phyloP scores from a whole-genome alignment of 1,140 invertebrate species.

The Drosophila sulfurigaster region DNA sequence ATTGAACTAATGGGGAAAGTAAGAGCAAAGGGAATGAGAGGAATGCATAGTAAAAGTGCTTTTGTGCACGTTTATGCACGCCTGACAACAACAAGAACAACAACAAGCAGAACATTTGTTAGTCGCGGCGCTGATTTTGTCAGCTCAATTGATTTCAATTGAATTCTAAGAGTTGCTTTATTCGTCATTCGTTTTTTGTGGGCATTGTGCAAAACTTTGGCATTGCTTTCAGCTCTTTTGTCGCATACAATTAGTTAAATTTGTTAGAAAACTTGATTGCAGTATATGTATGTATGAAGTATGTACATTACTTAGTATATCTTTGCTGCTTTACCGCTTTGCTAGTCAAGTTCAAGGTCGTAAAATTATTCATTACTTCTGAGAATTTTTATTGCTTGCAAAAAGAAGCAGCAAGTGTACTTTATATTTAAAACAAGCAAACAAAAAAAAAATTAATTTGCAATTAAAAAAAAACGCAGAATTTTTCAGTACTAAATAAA shows the following conservation, averaged over 20 bases:
- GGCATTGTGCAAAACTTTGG: slow-evolving; percentile 23
- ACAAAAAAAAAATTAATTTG: neutral
- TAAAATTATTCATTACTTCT: neutral
- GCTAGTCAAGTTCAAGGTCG: slow-evolving; percentile 5
- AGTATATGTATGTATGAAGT: neutral
- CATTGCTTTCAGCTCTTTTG: slow-evolving; percentile 1
- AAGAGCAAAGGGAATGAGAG: neutral
- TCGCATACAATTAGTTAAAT: slow-evolving; percentile 21
- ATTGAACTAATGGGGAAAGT: slow-evolving; percentile 46
- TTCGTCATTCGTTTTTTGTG: slow-evolving; percentile 9
- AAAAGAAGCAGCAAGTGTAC: too few relatives aligned
- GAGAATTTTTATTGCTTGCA: too few relatives aligned
- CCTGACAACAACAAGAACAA: slow-evolving; percentile 53
- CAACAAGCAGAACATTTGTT: slow-evolving; percentile 19
- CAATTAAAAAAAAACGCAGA: neutral
- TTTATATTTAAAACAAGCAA: too few relatives aligned
- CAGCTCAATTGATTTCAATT: slow-evolving; percentile 72
- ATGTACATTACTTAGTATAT: neutral
- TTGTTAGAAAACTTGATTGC: slow-evolving; percentile 7
- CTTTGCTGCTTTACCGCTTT: slow-evolving; percentile 1
- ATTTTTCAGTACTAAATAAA: too few relatives aligned
- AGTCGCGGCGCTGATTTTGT: slow-evolving; percentile 44
- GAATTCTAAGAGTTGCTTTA: slow-evolving; percentile 49
- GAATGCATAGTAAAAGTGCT: slow-evolving; percentile 6
- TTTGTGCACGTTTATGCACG: slow-evolving; percentile 71